phyloP scores from a whole-genome alignment of 2,888 invertebrate species.

The Drosophila austrosaltans region DNA sequence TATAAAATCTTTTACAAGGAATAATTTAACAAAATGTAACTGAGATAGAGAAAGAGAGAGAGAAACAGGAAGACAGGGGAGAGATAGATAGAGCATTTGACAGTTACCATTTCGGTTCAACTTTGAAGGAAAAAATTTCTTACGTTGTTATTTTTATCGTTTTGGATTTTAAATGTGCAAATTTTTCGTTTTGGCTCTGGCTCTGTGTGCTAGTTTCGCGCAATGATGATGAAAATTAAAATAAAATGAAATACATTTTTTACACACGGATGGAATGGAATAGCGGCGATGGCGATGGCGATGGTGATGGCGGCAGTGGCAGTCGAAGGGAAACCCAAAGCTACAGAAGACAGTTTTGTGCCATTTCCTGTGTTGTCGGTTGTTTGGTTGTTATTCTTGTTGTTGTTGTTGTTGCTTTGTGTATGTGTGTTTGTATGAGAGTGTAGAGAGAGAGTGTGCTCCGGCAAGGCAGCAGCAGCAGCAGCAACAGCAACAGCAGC shows the following conservation, averaged over 20 bases:
- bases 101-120: neutral
- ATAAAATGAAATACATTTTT: conserved; percentile 79
- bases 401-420: conserved; percentile 39
- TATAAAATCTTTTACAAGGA: too few relatives aligned
- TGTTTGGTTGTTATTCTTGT: conserved; percentile 39
- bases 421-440: conserved; percentile 14
- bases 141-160: conserved; percentile 68
- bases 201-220: conserved; percentile 73
- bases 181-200: conserved; percentile 48
- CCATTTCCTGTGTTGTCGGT: conserved; percentile 69
- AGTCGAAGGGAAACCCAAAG: conserved; percentile 33
- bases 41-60: too few relatives aligned
- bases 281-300: conserved; percentile 3
- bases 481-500: conserved; percentile 49
- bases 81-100: neutral
- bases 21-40: too few relatives aligned
- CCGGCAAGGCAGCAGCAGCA: conserved; percentile 53
- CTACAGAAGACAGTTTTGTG: conserved; percentile 68
- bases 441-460: neutral
- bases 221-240: conserved; percentile 80
- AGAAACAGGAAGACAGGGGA: too few relatives aligned
- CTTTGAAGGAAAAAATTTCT: neutral
- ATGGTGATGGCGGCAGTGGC: neutral
- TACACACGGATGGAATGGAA: conserved; percentile 40
- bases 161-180: conserved; percentile 75